Base-by-base conservation (phyloP, 1,140 invertebrate genomes). In the Globodera rostochiensis region DNA sequence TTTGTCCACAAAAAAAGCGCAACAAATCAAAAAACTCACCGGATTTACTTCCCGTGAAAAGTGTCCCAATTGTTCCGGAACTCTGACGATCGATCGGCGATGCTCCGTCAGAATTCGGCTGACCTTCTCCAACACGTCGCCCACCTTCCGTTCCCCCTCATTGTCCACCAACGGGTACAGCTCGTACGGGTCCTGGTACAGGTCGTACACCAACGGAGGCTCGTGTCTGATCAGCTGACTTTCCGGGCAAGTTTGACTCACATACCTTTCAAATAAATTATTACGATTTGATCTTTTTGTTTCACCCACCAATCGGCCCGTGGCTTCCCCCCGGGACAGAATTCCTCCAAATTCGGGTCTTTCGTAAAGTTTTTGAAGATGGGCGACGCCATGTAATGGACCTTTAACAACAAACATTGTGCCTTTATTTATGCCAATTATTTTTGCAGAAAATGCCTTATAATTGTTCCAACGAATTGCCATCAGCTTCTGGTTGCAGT, bases 311-410 rank as follows among this genome's bases (percentile, higher is more conserved):
- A 89, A 75, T 89, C 88, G 50, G 69, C 74, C 53, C 69, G 73
- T 45, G 82, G 82, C 64, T 83, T 83, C 25, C 82, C 82, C 21
- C 83, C 87, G 11, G 88, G 88, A 80, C 88, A 89, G 66, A 77
- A 81, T 73, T 88, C 82, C 64, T 89, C 81, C 19, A 90, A 69
- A 66, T 90, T 81, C 0, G 86, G 86, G 25, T 89, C 82, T 6
- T 78, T 77, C 45, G 87, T 80, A 73, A 76, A 88, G 81, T 88
- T 88, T 64, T 84, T 75, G 82, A 88, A 88, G 49, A 88, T 89
- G 9, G 86, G 89, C 2, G 88, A 89, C 6, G 88, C 89, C 75
- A 87, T 88, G 80, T 85, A 89, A 71, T 89, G 88, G n/a, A 89
- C 80, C 79, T 80, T n/a, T 45, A 79, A 47, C 36, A 47, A 45